phyloP scores from a whole-genome alignment of 2,888 invertebrate genomes.

The Thalpophila matura region DNA sequence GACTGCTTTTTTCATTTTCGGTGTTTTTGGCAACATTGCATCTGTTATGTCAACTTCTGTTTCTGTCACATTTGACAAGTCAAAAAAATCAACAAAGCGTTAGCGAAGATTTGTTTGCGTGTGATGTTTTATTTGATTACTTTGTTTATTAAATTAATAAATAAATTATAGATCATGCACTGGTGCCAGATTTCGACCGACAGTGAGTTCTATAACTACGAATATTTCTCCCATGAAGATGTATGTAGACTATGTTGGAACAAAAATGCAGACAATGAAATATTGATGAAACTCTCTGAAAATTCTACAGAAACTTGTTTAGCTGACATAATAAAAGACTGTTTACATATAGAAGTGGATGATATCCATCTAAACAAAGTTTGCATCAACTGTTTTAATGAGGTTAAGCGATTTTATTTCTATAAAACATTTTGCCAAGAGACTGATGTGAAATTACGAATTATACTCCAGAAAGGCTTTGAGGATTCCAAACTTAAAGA shows the following conservation, averaged over 20 bases:
- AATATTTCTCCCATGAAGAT: constrained; percentile 79
- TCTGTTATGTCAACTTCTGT: too few relatives aligned
- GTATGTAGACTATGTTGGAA: constrained; percentile 84
- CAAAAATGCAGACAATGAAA: constrained; percentile 69
- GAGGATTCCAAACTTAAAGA: constrained; percentile 40
- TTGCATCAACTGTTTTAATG: constrained; percentile 74
- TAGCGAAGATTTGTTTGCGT: too few relatives aligned
- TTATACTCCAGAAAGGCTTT: constrained; percentile 63
- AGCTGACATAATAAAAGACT: constrained; percentile 74
- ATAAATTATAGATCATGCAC: constrained; percentile 55
- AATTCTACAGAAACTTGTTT: constrained; percentile 57
- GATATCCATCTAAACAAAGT: constrained; percentile 71
- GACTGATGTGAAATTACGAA: constrained; percentile 71
- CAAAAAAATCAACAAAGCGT: too few relatives aligned
- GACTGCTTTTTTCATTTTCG: too few relatives aligned
- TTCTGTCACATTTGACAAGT: too few relatives aligned
- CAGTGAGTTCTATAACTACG: constrained; percentile 71
- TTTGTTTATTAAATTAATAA: constrained; percentile 5
- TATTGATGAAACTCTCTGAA: constrained; percentile 58
- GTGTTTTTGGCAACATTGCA: too few relatives aligned
- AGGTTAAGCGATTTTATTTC: constrained; percentile 76
- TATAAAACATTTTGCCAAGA: constrained; percentile 79
- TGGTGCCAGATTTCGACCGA: constrained; percentile 60
- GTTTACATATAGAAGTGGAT: constrained; percentile 74
- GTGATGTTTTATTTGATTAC: too few relatives aligned